phyloP scores from a whole-genome alignment of 2,113 vertebrate species.

The Sitta europaea region DNA sequence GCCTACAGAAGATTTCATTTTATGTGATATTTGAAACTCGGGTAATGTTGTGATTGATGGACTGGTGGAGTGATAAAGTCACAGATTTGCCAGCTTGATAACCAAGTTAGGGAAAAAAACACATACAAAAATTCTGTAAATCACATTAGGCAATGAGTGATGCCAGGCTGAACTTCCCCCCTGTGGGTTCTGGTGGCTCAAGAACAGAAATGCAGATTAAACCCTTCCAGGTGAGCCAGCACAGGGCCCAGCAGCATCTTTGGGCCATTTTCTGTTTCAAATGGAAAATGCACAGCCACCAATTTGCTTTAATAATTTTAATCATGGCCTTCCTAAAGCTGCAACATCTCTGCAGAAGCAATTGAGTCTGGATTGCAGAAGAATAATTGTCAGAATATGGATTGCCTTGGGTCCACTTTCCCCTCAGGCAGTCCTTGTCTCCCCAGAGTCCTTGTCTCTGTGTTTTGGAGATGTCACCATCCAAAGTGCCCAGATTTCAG shows the following conservation, averaged over 20 bases:
- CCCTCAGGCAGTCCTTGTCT: neutral
- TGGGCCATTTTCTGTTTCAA: neutral
- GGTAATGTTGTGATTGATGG: neutral
- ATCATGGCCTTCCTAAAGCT: neutral
- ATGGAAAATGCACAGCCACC: neutral
- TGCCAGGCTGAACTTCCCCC: neutral
- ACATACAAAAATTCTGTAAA: neutral
- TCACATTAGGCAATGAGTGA: fast-evolving
- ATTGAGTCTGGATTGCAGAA: neutral
- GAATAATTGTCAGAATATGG: neutral
- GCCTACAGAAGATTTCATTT: neutral
- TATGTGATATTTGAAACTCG: neutral
- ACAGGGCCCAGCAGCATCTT: neutral
- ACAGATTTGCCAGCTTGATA: neutral
- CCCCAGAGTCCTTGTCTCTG: too few species aligned
- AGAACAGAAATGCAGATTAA: neutral
- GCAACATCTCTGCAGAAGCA: neutral
- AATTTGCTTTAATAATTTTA: neutral
- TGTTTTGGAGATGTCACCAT: neutral
- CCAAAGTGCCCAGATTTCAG: neutral
- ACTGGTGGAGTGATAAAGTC: neutral
- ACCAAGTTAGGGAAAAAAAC: neutral
- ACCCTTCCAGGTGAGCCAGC: neutral
- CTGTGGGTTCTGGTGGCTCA: neutral
- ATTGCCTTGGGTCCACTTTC: neutral